Percentiles rank a stretch among this genome's conserved stretches.
Conservation (phyloP, 2,888 invertebrate species). For the Chymomyza procnemis region DNA sequence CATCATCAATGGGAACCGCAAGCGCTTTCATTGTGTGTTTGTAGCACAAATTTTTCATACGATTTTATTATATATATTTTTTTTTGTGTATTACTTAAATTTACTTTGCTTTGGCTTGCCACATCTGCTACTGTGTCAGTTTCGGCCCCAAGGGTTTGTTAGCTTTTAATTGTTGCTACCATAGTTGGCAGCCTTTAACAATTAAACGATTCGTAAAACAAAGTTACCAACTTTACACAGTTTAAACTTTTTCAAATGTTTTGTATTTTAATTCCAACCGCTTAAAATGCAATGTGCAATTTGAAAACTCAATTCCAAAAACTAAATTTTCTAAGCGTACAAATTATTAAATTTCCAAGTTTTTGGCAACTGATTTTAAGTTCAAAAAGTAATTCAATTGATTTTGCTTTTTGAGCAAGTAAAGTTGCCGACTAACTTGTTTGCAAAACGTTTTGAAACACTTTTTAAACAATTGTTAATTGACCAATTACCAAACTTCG, state of each 20-base stretch:
- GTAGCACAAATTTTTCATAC: constrained; percentile 31
- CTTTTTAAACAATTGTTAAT: neutral
- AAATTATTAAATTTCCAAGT: no score
- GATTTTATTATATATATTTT: neutral
- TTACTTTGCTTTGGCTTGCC: neutral
- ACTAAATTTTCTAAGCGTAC: no score
- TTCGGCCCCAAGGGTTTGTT: neutral
- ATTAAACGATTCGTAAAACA: neutral
- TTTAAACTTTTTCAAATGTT: no score
- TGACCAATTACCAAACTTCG: neutral
- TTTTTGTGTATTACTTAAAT: neutral
- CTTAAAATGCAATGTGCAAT: no score
- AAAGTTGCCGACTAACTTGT: neutral
- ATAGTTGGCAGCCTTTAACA: neutral
- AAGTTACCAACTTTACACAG: no score
- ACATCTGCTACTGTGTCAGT: neutral
- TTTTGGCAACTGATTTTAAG: neutral
- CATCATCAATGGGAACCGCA: neutral
- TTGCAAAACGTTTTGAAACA: neutral
- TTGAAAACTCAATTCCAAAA: no score
- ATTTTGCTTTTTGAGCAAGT: neutral
- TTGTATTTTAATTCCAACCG: no score
- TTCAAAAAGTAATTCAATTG: neutral
- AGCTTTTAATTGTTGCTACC: neutral
- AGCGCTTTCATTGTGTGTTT: constrained; percentile 22